A percentile compares a stretch with the other conserved stretches of the same genome.
Evolutionary conservation across 2,888 invertebrate genomes (phyloP).

Genomic region (Erpobdella octoculata): DNA sequence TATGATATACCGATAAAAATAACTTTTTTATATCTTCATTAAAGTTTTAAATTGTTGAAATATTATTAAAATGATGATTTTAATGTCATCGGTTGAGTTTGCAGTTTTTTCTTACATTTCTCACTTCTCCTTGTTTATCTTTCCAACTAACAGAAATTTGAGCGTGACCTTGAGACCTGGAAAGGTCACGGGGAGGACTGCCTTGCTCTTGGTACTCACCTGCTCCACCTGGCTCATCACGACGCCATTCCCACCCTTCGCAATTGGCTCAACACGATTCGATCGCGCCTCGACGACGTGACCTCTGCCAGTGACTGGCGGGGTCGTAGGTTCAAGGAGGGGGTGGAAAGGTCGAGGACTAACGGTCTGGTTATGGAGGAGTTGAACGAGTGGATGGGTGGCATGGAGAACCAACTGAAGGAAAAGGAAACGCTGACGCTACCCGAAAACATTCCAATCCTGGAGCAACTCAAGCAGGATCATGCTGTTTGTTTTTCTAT

Average conservation of each 20-base stretch:
- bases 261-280: constrained; percentile 94
- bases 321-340: constrained; percentile 68
- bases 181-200: constrained; percentile 65
- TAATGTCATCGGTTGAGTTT: too few relatives aligned
- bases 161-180: constrained; percentile 65
- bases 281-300: constrained; percentile 58
- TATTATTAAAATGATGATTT: too few relatives aligned
- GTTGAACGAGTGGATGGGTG: constrained; percentile 82
- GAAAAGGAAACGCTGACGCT: constrained; percentile 77
- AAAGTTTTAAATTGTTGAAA: too few relatives aligned
- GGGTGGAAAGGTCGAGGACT: constrained; percentile 70
- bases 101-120: too few relatives aligned
- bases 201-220: constrained; percentile 73
- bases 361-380: constrained; percentile 83
- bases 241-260: constrained; percentile 95
- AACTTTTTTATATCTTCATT: too few relatives aligned
- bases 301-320: constrained; percentile 70
- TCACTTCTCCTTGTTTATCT: too few relatives aligned
- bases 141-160: constrained; percentile 47
- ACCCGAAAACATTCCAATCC: constrained; percentile 77
- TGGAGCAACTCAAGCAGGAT: constrained; percentile 60
- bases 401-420: constrained; percentile 74
- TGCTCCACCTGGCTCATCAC: constrained; percentile 86
- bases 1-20: too few relatives aligned
- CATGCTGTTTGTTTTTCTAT: constrained; percentile 43